These are phyloP conservation scores for Drosophila gaucha DNA, from an alignment of 2,888 invertebrate genomes.

Conservation along the genomic window DNA sequence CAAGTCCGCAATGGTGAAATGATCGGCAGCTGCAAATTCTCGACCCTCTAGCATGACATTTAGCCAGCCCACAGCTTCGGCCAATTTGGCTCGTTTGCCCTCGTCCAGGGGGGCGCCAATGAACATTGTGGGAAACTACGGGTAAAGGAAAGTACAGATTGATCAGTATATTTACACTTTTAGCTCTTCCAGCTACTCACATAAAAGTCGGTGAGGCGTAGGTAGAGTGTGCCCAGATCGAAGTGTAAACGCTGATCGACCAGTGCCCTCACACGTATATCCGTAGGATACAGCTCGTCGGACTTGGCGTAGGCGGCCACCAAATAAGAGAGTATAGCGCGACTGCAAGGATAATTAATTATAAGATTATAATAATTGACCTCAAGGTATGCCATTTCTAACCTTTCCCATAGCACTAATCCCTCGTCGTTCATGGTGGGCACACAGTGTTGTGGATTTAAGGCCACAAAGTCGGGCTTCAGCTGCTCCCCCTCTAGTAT, in stretches of 20 bases:
- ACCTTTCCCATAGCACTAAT: conserved; percentile 86
- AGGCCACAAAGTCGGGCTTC: conserved; percentile 86
- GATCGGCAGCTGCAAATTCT: conserved; percentile 87
- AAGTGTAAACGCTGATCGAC: conserved; percentile 87
- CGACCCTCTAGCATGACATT: conserved; percentile 86
- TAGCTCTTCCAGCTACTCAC: conserved; percentile 83
- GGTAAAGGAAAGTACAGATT: too few species aligned
- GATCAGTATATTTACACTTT: background rate
- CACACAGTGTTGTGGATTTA: conserved; percentile 86
- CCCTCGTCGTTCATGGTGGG: conserved; percentile 87
- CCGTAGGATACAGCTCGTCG: conserved; percentile 87
- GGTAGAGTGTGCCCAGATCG: conserved; percentile 86
- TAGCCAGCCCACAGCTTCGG: conserved; percentile 86
- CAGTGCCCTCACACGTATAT: conserved; percentile 86
- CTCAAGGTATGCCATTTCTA: background rate
- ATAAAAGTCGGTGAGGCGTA: conserved; percentile 86
- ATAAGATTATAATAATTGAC: too few species aligned
- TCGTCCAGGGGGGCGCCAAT: conserved; percentile 85
- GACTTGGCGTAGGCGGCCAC: conserved; percentile 87
- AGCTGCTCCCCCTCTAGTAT: conserved; percentile 86
- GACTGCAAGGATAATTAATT: conserved; percentile 60
- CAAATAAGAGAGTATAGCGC: conserved; percentile 87
- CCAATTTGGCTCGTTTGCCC: conserved; percentile 85
- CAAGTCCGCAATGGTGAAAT: conserved; percentile 84
- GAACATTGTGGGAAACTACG: conserved; percentile 85